Conservation (phyloP, 2,113 vertebrate genomes). For the Copsychus sechellarum region DNA sequence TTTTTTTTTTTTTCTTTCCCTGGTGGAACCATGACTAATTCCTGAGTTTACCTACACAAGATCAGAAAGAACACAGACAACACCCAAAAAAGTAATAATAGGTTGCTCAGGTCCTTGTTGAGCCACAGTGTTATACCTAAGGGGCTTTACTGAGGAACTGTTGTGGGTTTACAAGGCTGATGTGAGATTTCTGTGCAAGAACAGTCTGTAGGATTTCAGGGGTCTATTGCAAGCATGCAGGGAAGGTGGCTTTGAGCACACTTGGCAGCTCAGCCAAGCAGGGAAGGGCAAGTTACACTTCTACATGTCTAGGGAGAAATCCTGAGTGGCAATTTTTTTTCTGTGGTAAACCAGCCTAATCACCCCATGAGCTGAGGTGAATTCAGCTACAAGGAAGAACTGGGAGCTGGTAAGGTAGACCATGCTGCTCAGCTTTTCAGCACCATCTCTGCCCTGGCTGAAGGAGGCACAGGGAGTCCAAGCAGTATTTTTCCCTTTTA, state of each 20-base stretch:
- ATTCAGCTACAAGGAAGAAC: background rate
- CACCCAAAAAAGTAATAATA: background rate
- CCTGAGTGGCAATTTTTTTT: background rate
- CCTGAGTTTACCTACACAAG: background rate
- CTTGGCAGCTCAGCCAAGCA: background rate
- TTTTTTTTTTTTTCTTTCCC: background rate
- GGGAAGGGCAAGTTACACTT: background rate
- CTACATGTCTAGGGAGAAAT: background rate
- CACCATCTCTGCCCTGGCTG: background rate
- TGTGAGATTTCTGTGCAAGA: background rate
- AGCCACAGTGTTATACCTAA: background rate
- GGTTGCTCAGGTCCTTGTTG: background rate
- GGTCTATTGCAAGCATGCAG: background rate
- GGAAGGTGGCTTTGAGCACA: background rate
- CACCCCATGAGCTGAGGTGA: background rate
- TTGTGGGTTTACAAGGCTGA: background rate
- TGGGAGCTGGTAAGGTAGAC: background rate
- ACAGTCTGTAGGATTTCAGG: background rate
- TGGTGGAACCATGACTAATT: background rate
- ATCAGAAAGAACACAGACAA: background rate
- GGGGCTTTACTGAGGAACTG: background rate
- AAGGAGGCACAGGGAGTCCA: background rate
- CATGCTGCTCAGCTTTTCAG: background rate
- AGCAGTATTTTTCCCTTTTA: background rate
- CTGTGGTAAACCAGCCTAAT: background rate